Base-by-base conservation (phyloP, 2,797 vertebrate species). In the Centroberyx gerrardi region DNA sequence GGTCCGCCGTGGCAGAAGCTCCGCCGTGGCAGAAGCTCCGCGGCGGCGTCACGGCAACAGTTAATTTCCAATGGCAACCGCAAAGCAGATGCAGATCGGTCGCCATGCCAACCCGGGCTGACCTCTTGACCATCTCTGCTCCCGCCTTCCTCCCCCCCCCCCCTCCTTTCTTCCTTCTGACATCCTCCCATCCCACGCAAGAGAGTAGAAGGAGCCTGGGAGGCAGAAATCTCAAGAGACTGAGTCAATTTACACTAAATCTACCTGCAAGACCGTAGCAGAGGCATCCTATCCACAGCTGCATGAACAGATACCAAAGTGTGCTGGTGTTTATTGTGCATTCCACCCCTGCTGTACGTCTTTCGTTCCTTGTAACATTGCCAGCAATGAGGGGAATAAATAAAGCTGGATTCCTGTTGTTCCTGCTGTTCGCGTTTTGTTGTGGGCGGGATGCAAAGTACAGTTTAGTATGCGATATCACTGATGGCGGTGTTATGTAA, bases 101-200 rank as follows among this genome's bases (percentile, higher is more conserved):
- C 31, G 6, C 82, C 80, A 89, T 88, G 88, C 72, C 84, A 86
- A 89, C 88, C 38, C 40, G 4, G 36, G 33, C 66, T 90, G 80
- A 90, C 87, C 80, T 68, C 72, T 65, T 69, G 84, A 86, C 80
- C 81, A 55, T 61, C 67, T 70, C 58, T 66, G 51, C 72, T 71
- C 42, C 13, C 36, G 42, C 8, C 8, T 40, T 22, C 22, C 22
- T 1, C 22, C 31, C 33, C 58, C 14, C n/a, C 33, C 66, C 48
- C 33, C 58, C 14, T 18, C 38, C 66, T 33, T 49, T n/a, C 49
- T 65, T 59, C 49, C 29, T 22, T 55, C 52, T 17, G 42, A 6
- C 59, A 58, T 68, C 69, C 62, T 75, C 59, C 75, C 40, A 60
- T 71, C 77, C 67, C 60, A 82, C 72, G 33, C 79, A 68, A 33